phyloP scores from a whole-genome alignment of 2,797 vertebrate genomes.

The Salarias fasciatus region DNA sequence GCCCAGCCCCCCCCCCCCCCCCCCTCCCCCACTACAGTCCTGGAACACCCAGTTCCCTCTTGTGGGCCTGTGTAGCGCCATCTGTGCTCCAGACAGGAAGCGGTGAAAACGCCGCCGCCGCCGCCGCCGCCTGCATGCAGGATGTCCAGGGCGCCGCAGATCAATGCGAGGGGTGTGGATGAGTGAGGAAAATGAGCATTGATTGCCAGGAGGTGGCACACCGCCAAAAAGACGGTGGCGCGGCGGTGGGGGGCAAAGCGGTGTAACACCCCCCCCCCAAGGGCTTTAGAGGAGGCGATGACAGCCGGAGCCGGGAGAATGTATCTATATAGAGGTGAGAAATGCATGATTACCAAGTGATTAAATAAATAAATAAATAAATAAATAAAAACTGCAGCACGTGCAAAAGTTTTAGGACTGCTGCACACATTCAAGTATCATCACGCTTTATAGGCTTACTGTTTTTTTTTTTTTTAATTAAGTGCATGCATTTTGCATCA shows the following conservation, averaged over 20 bases:
- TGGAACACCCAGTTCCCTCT: conserved; percentile 46
- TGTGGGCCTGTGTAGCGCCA: conserved; percentile 45
- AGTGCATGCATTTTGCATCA: not conserved
- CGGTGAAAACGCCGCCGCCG: conserved; percentile 22
- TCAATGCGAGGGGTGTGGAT: conserved; percentile 71
- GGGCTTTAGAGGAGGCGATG: conserved; percentile 2
- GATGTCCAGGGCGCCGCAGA: conserved; percentile 59
- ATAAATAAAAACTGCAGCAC: no score
- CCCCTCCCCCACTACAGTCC: conserved; percentile 42
- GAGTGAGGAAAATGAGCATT: conserved; percentile 76
- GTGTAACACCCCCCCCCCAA: conserved; percentile 36
- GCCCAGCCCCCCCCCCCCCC: conserved; percentile 35
- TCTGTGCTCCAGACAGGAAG: conserved; percentile 54
- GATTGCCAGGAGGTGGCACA: conserved; percentile 63
- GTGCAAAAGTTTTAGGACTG: conserved; percentile 17
- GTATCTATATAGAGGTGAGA: not conserved
- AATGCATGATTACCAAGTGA: conserved; percentile 5
- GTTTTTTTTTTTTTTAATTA: conserved; percentile 16
- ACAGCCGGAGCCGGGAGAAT: conserved; percentile 19
- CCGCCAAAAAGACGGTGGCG: conserved; percentile 52
- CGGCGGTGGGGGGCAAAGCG: conserved; percentile 19
- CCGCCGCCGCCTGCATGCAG: conserved; percentile 52
- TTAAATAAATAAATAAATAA: conserved; percentile 8
- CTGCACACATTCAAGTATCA: conserved; percentile 13
- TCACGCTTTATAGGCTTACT: conserved; percentile 23